Conservation (phyloP, 2,888 invertebrate genomes). For the Aphrophora alni region DNA sequence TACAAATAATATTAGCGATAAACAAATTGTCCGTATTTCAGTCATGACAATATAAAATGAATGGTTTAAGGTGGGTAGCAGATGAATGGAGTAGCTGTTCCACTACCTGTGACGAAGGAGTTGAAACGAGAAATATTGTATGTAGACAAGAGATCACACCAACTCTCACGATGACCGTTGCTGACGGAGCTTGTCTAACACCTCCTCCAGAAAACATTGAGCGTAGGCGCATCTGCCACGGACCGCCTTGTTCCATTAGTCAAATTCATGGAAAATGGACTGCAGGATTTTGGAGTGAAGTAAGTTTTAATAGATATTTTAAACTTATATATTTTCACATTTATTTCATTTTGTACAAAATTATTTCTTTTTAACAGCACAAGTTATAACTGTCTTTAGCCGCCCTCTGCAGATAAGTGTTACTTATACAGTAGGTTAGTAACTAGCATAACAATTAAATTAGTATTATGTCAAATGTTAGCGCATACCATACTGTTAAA, state of each 20-base stretch:
- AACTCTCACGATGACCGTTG: constrained; percentile 64
- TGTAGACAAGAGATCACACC: constrained; percentile 71
- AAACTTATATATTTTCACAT: too few species aligned
- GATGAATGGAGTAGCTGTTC: constrained; percentile 83
- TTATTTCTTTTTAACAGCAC: too few species aligned
- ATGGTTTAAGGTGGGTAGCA: constrained; percentile 71
- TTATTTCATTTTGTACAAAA: too few species aligned
- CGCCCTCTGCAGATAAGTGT: too few species aligned
- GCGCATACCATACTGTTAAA: too few species aligned
- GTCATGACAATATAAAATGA: not conserved
- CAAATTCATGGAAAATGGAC: constrained; percentile 4
- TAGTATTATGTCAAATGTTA: too few species aligned
- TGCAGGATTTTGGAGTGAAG: constrained; percentile 27
- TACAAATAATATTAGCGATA: too few species aligned
- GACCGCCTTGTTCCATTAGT: constrained; percentile 54
- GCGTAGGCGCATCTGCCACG: constrained; percentile 59
- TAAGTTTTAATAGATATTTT: constrained; percentile 18
- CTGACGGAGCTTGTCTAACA: constrained; percentile 67
- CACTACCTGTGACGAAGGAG: constrained; percentile 75
- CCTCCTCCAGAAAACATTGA: constrained; percentile 60
- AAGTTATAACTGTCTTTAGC: too few species aligned
- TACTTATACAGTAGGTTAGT: too few species aligned
- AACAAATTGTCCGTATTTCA: too few species aligned
- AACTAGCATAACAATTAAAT: too few species aligned
- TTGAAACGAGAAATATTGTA: constrained; percentile 74